These are phyloP conservation scores for Telmatochromis sp. DNA, from an alignment of 2,113 vertebrate genomes.

Conservation along the genomic window DNA sequence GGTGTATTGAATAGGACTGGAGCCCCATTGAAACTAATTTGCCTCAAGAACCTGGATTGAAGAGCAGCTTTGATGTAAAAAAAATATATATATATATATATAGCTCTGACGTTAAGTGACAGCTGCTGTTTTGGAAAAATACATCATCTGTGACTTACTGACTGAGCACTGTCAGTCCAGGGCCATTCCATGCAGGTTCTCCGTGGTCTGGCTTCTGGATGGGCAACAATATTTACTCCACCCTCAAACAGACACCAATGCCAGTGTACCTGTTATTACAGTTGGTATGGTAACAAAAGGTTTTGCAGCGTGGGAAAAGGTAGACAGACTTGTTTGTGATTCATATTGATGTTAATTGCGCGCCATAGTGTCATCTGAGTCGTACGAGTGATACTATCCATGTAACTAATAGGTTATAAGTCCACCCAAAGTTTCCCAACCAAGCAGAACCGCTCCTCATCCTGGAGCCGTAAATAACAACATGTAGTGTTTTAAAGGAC, in stretches of 20 bases:
- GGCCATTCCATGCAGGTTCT: neutral
- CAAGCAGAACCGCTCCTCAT: neutral
- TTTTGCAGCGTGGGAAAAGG: neutral
- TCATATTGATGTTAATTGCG: neutral
- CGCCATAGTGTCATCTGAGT: neutral
- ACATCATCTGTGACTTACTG: neutral
- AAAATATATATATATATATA: neutral
- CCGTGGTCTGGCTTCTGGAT: neutral
- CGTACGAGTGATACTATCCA: neutral
- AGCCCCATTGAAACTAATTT: neutral
- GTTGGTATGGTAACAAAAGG: neutral
- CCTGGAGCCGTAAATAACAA: neutral
- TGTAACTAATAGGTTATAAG: neutral
- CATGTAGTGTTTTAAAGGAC: neutral
- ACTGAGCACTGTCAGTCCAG: neutral
- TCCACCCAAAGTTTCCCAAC: neutral
- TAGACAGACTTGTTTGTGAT: constrained; percentile 32
- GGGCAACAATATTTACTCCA: neutral
- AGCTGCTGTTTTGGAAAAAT: neutral
- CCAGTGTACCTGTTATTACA: neutral
- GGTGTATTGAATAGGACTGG: neutral
- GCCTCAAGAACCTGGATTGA: neutral
- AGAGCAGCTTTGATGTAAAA: neutral
- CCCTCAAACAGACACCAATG: neutral
- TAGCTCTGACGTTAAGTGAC: neutral